A percentile compares a stretch with the other conserved stretches of the same genome.
These are phyloP conservation scores for Agrilus planipennis DNA, from an alignment of 1,140 invertebrate species.

Conservation along the genomic window DNA sequence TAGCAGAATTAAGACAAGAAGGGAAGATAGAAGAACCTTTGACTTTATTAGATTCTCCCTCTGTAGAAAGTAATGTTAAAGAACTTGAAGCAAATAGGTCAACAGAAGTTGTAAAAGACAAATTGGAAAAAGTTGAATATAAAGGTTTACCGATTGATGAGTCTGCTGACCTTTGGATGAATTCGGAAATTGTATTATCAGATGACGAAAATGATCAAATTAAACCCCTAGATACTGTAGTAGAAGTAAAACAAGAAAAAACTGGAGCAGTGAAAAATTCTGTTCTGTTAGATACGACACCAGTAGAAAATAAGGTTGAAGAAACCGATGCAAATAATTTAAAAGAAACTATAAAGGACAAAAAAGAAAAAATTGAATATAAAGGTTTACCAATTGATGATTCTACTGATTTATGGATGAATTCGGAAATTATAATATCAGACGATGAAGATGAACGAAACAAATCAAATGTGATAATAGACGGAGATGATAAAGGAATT, in stretches of 20 bases:
- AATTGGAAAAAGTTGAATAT: slow-evolving; percentile 3
- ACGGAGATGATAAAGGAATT: too few relatives aligned
- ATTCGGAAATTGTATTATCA: slow-evolving; percentile 36
- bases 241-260: too few relatives aligned
- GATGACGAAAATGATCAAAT: slow-evolving; percentile 18
- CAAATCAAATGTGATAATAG: neutral
- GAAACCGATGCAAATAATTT: neutral
- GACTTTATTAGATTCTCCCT: too few relatives aligned
- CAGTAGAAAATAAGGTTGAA: neutral
- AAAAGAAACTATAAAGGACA: neutral
- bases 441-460: slow-evolving; percentile 15
- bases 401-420: slow-evolving; percentile 4
- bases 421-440: slow-evolving; percentile 13
- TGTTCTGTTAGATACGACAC: neutral
- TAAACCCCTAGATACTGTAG: too few relatives aligned
- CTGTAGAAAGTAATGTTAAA: too few relatives aligned
- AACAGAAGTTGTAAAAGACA: neutral
- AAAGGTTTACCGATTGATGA: slow-evolving; percentile 11
- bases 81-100: neutral
- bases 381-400: neutral
- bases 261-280: too few relatives aligned
- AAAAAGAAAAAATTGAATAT: neutral
- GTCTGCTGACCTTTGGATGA: slow-evolving; percentile 13
- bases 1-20: too few relatives aligned
- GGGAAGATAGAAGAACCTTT: too few relatives aligned